These are phyloP conservation scores for Gasterosteus nipponicus DNA, from an alignment of 2,113 vertebrate genomes.

Conservation along the genomic window DNA sequence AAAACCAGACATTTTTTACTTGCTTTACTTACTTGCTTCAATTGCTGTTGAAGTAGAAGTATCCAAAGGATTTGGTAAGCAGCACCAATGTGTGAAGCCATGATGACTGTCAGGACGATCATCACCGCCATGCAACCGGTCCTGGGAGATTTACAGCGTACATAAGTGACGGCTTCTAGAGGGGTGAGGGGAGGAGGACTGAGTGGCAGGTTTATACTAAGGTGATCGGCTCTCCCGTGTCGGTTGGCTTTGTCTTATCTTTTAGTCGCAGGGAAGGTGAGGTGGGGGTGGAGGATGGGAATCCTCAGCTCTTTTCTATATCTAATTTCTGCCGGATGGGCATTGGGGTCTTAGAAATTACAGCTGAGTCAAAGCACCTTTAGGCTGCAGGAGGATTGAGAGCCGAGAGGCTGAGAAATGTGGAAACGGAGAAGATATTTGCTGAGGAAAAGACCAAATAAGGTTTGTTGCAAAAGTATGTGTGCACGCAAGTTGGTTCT, in stretches of 20 bases:
- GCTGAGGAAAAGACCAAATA: no score
- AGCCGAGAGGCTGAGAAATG: conserved; percentile 20
- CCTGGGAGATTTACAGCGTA: conserved; percentile 47
- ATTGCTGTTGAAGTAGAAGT: conserved; percentile 10
- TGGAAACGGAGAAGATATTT: conserved; percentile 24
- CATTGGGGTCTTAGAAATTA: conserved; percentile 53
- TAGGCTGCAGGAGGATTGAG: conserved; percentile 26
- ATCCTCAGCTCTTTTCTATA: conserved; percentile 43
- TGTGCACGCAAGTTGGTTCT: not conserved
- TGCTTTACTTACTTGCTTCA: conserved; percentile 2
- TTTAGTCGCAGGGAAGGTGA: conserved; percentile 41
- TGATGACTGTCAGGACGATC: conserved; percentile 59
- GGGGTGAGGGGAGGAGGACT: not conserved
- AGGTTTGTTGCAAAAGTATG: no score
- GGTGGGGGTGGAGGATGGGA: conserved; percentile 12
- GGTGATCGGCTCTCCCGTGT: conserved; percentile 32
- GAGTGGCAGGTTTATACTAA: conserved; percentile 57
- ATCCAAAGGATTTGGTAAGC: conserved; percentile 41
- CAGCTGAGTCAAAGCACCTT: conserved; percentile 45
- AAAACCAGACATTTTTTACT: conserved; percentile 4
- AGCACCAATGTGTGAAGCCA: conserved; percentile 41
- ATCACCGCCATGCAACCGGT: conserved; percentile 61
- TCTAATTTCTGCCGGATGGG: conserved; percentile 50
- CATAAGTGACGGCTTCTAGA: conserved; percentile 50
- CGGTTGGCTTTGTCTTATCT: conserved; percentile 3